Base-by-base conservation (phyloP, 2,888 invertebrate species). In the Calameuta filiformis region DNA sequence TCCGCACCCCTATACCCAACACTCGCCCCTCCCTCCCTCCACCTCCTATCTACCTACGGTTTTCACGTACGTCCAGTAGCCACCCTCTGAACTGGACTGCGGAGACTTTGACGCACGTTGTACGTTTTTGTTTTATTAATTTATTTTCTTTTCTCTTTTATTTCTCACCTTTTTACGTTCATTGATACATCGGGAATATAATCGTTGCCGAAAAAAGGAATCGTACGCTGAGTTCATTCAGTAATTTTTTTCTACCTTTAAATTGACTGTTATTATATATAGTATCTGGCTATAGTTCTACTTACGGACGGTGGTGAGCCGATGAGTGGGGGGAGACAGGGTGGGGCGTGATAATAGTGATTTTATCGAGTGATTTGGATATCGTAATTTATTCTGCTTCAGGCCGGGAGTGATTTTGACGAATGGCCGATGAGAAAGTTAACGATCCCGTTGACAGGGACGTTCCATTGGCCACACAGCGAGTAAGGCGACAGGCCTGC, bases 351-450 rank as follows among this genome's bases (percentile, higher is more conserved):
- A 56, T 56, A 56, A 56, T 56, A 56, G 56, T 23, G 56, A 56
- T 56, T 56, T 56, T 56, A 56, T 56, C 56, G 56, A 23, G 23
- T 23, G 56, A 56, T 56, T 56, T 23, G 56, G 23, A 56, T 56
- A 56, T 23, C 56, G 56, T 56, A 56, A 56, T 56, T 56, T 56
- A 56, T 23, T 71, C 71, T 31, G 71, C 71, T 71, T 33, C 31
- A 23, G 33, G 71, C 12, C 11, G 3, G 12, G 12, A 33, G 33
- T 71, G 71, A 71, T 33, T 31, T 71, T 78, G 80, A 80, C 80
- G 80, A 77, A 79, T 79, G 80, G 79, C 80, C 81, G 80, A 79
- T 80, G 80, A 81, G 80, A 80, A 78, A 81, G 81, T 80, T 80
- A 81, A 81, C 79, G 81, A 81, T 80, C 81, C 80, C 81, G 80